phyloP scores from a whole-genome alignment of 2,888 invertebrate genomes.

The Lasioglossum vierecki region DNA sequence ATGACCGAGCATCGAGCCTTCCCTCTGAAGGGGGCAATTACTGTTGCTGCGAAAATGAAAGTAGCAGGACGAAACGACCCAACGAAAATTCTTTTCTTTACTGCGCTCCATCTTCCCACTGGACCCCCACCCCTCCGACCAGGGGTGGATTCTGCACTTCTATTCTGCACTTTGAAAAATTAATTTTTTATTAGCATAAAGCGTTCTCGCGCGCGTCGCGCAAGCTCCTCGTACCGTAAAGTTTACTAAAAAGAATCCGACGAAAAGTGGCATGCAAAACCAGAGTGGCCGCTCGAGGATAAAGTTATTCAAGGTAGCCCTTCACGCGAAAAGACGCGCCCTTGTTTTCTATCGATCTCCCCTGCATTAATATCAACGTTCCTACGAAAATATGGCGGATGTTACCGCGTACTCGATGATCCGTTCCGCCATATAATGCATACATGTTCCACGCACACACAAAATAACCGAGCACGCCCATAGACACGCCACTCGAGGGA shows the following conservation, averaged over 20 bases:
- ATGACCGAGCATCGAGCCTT: slow-evolving; percentile 60
- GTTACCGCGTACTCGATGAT: slow-evolving; percentile 16
- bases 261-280: neutral
- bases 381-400: slow-evolving; percentile 9
- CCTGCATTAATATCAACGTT: slow-evolving; percentile 31
- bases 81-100: slow-evolving; percentile 15
- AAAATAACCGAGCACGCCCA: neutral
- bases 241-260: too few relatives aligned
- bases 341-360: slow-evolving; percentile 31
- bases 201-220: neutral
- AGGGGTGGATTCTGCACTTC: too few relatives aligned
- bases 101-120: slow-evolving; percentile 15
- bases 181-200: neutral
- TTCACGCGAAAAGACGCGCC: neutral
- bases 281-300: neutral
- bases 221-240: neutral
- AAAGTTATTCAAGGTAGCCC: neutral
- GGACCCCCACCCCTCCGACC: neutral
- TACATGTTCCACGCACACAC: slow-evolving; percentile 15
- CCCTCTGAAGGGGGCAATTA: slow-evolving; percentile 70
- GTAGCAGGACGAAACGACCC: slow-evolving; percentile 24
- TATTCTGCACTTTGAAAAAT: neutral
- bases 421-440: slow-evolving; percentile 12
- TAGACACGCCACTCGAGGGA: slow-evolving; percentile 18
- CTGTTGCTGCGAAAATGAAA: slow-evolving; percentile 62